These are phyloP conservation scores for Aegotheles bennettii DNA, from an alignment of 2,113 vertebrate species.

Conservation along the genomic window DNA sequence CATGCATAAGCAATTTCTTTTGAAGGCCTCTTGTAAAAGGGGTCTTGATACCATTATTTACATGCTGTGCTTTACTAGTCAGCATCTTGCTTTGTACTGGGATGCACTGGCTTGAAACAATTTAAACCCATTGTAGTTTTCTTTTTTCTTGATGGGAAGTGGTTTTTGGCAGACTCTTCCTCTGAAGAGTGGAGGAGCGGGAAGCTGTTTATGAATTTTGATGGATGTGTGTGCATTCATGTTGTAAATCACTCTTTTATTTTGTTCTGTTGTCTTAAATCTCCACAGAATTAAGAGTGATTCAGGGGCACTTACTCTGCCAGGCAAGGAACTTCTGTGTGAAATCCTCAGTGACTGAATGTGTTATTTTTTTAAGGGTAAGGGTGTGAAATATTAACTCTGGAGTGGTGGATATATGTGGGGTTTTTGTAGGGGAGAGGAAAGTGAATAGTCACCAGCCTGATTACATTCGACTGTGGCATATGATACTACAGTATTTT, in stretches of 20 bases:
- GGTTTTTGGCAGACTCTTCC: neutral
- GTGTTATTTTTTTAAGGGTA: neutral
- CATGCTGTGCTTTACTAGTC: neutral
- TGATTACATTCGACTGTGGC: neutral
- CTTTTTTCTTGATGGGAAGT: neutral
- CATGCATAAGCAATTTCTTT: fast-evolving
- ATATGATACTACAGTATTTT: neutral
- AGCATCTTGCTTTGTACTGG: neutral
- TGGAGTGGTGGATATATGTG: neutral
- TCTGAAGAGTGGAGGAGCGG: neutral
- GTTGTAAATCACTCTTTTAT: neutral
- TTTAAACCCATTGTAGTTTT: neutral
- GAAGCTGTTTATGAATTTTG: neutral
- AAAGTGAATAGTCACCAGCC: neutral
- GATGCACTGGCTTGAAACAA: neutral
- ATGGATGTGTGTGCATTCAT: neutral
- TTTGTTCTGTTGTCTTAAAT: neutral
- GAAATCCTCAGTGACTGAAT: neutral
- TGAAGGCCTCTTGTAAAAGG: neutral
- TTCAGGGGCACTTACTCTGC: neutral
- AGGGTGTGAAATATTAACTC: neutral
- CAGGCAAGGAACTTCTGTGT: neutral
- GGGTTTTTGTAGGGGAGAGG: neutral
- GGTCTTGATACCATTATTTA: neutral
- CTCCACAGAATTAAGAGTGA: neutral